phyloP scores from a whole-genome alignment of 2,113 vertebrate species.

The Microcebus lehilahytsara region DNA sequence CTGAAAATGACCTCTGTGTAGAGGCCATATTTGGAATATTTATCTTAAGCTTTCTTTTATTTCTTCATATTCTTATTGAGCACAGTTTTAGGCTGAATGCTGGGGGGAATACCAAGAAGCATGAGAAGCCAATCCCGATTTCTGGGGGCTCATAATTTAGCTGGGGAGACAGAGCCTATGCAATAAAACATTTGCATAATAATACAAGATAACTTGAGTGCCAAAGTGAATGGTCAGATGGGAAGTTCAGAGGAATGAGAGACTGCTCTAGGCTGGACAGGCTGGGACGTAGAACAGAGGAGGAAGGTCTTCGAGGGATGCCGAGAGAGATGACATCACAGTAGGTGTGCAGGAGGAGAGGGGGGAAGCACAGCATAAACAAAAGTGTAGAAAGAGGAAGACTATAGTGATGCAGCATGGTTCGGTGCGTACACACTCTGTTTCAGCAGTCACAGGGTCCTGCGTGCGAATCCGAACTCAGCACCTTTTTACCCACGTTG shows the following conservation, averaged over 20 bases:
- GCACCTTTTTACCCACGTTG: neutral
- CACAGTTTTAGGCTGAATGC: neutral
- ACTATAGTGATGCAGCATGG: fast-evolving
- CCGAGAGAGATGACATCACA: neutral
- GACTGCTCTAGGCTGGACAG: neutral
- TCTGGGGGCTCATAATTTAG: neutral
- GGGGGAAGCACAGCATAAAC: neutral
- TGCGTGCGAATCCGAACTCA: neutral
- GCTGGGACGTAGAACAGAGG: neutral
- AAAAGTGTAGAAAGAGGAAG: neutral
- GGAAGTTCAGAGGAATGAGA: neutral
- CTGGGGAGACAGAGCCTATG: neutral
- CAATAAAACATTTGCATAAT: neutral
- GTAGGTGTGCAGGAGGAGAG: neutral
- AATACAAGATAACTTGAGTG: neutral
- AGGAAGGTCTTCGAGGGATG: neutral
- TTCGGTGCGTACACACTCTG: neutral
- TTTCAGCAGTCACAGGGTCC: neutral
- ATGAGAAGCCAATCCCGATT: neutral
- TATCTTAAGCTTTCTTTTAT: neutral
- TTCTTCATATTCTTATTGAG: neutral
- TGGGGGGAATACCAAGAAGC: neutral
- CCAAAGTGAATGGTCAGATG: neutral
- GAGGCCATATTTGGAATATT: neutral
- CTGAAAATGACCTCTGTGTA: neutral